These are phyloP conservation scores for Venturia canescens DNA, from an alignment of 1,140 invertebrate species.

Conservation along the genomic window DNA sequence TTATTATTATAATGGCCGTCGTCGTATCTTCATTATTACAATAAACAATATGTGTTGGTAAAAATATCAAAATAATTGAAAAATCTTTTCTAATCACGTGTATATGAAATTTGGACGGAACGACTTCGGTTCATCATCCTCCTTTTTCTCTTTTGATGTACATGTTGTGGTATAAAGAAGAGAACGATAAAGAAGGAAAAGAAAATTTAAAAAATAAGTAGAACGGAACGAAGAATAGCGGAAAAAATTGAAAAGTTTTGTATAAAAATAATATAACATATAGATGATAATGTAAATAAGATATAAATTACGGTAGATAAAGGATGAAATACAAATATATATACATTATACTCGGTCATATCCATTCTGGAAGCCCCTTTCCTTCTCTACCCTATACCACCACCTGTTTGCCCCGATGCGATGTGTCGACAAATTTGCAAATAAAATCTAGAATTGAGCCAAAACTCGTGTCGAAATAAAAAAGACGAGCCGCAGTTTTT, in stretches of 20 bases:
- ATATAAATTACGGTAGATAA: constrained; percentile 55
- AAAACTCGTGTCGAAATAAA: constrained; percentile 26
- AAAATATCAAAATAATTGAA: no score
- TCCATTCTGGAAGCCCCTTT: constrained; percentile 28
- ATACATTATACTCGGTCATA: constrained; percentile 37
- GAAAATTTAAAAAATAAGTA: background rate
- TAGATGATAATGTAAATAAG: constrained; percentile 56
- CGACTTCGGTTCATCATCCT: background rate
- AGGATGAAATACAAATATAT: constrained; percentile 51
- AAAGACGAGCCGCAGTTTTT: constrained; percentile 38
- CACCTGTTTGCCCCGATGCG: no score
- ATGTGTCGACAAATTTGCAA: no score
- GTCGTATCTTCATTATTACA: background rate
- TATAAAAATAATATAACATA: constrained; percentile 63
- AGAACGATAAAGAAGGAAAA: no score
- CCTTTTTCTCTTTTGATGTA: background rate
- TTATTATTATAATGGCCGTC: background rate
- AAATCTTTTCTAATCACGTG: background rate
- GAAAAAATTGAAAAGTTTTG: constrained; percentile 54
- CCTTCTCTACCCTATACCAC: background rate
- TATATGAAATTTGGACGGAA: background rate
- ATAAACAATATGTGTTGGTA: background rate
- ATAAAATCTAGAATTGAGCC: no score
- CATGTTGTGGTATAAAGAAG: background rate
- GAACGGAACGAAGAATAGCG: background rate